Percentiles rank a stretch among this genome's conserved stretches.
Conservation (phyloP, 2,888 invertebrate species). For the Nomada hirtipes region DNA sequence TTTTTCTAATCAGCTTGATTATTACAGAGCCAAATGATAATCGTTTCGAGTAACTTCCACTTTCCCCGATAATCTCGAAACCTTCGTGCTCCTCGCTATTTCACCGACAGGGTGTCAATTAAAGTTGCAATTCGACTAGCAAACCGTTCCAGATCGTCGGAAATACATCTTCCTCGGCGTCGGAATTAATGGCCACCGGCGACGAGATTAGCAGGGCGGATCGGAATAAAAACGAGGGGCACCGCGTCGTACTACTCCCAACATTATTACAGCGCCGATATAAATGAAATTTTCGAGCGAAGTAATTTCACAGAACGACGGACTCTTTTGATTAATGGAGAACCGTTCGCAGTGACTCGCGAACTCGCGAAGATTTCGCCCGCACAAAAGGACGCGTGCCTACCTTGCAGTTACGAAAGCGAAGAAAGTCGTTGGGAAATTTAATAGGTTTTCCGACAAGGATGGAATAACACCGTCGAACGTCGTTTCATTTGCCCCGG, state of each 20-base stretch:
- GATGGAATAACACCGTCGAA: background rate
- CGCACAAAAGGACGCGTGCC: slow-evolving; percentile 22
- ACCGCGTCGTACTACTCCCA: slow-evolving; percentile 1
- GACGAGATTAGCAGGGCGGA: slow-evolving; percentile 17
- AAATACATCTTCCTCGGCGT: background rate
- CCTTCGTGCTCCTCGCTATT: no score
- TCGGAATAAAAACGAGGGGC: slow-evolving; percentile 9
- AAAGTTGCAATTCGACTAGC: background rate
- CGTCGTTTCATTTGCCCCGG: slow-evolving; percentile 10
- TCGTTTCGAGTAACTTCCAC: no score
- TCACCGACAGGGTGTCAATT: background rate
- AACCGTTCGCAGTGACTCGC: slow-evolving; percentile 8
- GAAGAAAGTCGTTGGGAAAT: slow-evolving; percentile 43
- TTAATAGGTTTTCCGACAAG: slow-evolving; percentile 43
- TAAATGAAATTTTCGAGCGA: slow-evolving; percentile 46
- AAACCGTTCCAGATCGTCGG: background rate
- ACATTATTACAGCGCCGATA: slow-evolving; percentile 19
- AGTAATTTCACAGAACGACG: slow-evolving; percentile 48
- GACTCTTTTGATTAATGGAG: slow-evolving; percentile 49
- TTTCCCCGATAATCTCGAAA: background rate
- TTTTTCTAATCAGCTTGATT: no score
- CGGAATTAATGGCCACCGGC: slow-evolving; percentile 7
- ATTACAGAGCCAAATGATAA: no score
- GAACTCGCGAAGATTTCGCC: slow-evolving; percentile 23
- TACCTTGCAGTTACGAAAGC: slow-evolving; percentile 23